These are phyloP conservation scores for Harpagoxenus sublaevis DNA, from an alignment of 2,888 invertebrate genomes.

Conservation along the genomic window DNA sequence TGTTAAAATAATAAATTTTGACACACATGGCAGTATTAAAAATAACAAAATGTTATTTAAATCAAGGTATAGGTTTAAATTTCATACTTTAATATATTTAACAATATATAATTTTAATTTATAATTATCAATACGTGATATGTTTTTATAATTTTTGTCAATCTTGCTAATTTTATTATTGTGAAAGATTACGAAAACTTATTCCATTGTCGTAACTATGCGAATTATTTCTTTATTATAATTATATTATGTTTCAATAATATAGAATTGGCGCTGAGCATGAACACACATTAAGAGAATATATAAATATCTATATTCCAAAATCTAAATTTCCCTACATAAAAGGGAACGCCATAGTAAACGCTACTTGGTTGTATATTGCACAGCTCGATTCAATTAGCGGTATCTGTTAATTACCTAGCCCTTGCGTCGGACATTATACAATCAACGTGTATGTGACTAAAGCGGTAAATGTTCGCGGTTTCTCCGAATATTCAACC, in stretches of 20 bases:
- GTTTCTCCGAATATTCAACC: constrained; percentile 37
- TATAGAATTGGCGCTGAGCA: neutral
- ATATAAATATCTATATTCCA: neutral
- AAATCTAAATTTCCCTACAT: neutral
- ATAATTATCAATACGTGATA: neutral
- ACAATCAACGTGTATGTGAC: constrained; percentile 36
- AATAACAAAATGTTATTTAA: too few relatives aligned
- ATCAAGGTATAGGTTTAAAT: too few relatives aligned
- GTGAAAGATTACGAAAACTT: neutral
- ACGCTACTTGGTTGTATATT: neutral
- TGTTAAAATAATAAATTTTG: too few relatives aligned
- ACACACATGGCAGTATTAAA: too few relatives aligned
- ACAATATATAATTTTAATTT: neutral
- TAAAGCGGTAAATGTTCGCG: constrained; percentile 47
- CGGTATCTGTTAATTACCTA: constrained; percentile 46
- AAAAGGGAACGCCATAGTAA: neutral
- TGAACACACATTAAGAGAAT: neutral
- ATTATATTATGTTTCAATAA: neutral
- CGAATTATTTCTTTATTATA: neutral
- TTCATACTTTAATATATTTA: too few relatives aligned
- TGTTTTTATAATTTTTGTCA: neutral
- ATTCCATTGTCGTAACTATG: neutral
- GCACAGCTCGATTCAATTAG: constrained; percentile 35
- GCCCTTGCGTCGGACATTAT: constrained; percentile 14
- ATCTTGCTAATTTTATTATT: neutral